A percentile compares a stretch with the other conserved stretches of the same genome.
Conservation (phyloP, 1,140 invertebrate genomes). For the Thalassaphorura encarpata region DNA sequence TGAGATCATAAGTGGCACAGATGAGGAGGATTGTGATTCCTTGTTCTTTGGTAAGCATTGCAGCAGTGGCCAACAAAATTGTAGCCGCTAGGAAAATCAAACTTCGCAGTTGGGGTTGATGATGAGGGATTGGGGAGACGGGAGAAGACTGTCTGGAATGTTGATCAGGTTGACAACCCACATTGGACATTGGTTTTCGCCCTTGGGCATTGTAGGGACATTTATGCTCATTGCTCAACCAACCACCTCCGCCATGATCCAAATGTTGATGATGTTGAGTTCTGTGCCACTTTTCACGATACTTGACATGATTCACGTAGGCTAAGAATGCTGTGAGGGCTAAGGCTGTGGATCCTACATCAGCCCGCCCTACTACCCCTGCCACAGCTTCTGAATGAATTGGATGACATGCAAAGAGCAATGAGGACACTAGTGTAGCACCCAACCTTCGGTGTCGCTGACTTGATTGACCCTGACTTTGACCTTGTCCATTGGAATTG, state of each 20-base stretch:
- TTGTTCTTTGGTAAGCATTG: conserved; percentile 81
- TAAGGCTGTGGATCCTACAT: conserved; percentile 82
- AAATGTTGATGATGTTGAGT: background rate
- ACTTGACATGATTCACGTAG: conserved; percentile 51
- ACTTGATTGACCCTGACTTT: background rate
- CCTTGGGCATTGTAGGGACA: background rate
- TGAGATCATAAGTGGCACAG: conserved; percentile 66
- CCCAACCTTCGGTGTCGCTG: background rate
- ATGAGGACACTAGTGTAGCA: conserved; percentile 58
- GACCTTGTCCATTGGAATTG: background rate
- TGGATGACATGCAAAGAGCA: conserved; percentile 89
- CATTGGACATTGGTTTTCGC: background rate
- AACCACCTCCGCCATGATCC: background rate
- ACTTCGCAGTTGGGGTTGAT: conserved; percentile 29
- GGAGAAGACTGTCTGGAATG: background rate
- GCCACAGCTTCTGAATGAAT: conserved; percentile 94
- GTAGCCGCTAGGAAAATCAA: conserved; percentile 45
- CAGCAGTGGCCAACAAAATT: conserved; percentile 51
- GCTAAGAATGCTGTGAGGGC: conserved; percentile 75
- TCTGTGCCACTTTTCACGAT: conserved; percentile 15
- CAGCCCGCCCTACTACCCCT: conserved; percentile 90
- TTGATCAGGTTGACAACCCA: background rate
- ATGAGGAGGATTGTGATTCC: conserved; percentile 82
- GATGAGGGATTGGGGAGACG: background rate
- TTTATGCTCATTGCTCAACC: conserved; percentile 2